A percentile compares a stretch with the other conserved stretches of the same genome.
phyloP scores from a whole-genome alignment of 2,888 invertebrate genomes.

The Synanthedon formicaeformis region DNA sequence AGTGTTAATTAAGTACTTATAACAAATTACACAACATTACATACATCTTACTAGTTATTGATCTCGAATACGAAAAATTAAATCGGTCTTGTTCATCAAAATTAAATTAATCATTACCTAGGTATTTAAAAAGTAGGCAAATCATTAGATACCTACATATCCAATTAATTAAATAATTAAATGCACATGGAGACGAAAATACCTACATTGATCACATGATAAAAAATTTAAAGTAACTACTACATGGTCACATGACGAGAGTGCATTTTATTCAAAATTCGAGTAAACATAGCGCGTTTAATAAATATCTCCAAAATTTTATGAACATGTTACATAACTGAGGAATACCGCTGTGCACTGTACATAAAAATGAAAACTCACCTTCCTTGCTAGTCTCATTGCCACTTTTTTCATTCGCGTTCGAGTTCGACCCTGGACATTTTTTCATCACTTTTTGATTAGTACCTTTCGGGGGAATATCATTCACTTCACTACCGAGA shows the following conservation, averaged over 20 bases:
- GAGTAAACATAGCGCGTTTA: constrained; percentile 11
- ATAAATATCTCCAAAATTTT: constrained; percentile 19
- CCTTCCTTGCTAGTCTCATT: constrained; percentile 59
- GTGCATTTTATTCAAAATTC: constrained; percentile 19
- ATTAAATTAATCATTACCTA: too few relatives aligned
- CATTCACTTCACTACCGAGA: constrained; percentile 71
- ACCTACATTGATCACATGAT: constrained; percentile 27
- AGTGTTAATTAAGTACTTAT: too few relatives aligned
- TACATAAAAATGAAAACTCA: constrained; percentile 28
- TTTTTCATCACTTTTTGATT: constrained; percentile 62
- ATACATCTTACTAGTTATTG: too few relatives aligned
- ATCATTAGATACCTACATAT: too few relatives aligned
- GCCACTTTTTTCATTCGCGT: constrained; percentile 51
- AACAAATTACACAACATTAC: too few relatives aligned
- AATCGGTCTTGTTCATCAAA: too few relatives aligned
- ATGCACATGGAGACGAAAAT: background rate
- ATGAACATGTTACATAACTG: constrained; percentile 62
- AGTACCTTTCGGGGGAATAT: constrained; percentile 58
- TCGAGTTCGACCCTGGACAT: constrained; percentile 47
- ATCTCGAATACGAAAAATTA: too few relatives aligned
- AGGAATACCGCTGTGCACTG: constrained; percentile 12
- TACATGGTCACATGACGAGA: constrained; percentile 46
- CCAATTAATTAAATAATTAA: background rate
- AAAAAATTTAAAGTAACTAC: constrained; percentile 31
- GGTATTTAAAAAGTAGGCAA: too few relatives aligned